A percentile compares a stretch with the other conserved stretches of the same genome.
Conservation (phyloP, 2,113 vertebrate genomes). For the Crotophaga sulcirostris region DNA sequence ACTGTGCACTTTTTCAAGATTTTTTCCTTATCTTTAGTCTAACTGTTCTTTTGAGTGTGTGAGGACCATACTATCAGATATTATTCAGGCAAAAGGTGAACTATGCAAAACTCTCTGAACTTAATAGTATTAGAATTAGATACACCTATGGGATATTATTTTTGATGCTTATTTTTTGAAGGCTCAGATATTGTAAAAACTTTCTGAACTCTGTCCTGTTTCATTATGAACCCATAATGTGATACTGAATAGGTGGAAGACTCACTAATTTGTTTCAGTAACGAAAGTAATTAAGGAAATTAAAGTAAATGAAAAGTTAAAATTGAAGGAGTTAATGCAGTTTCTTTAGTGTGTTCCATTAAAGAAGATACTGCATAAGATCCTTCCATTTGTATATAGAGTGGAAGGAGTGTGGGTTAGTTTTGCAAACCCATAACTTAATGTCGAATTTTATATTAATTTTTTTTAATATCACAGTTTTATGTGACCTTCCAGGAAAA, state of each 20-base stretch:
- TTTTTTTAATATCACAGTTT: neutral
- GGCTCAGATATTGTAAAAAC: neutral
- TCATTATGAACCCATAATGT: neutral
- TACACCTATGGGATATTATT: neutral
- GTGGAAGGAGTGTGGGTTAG: neutral
- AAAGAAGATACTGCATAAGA: neutral
- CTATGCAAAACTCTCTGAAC: neutral
- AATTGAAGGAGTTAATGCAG: neutral
- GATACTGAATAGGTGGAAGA: neutral
- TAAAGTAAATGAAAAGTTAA: neutral
- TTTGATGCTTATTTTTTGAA: neutral
- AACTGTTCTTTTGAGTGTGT: neutral
- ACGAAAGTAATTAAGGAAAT: neutral
- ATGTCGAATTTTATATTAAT: neutral
- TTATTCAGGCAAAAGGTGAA: neutral
- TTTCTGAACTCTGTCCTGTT: neutral
- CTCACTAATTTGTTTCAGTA: neutral
- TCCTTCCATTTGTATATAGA: neutral
- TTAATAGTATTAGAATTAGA: neutral
- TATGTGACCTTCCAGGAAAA: neutral
- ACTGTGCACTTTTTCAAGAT: neutral
- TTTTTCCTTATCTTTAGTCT: neutral
- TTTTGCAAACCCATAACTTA: neutral
- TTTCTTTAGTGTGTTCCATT: neutral
- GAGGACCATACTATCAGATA: neutral